These are phyloP conservation scores for Dyspetes luteomarginatus DNA, from an alignment of 2,888 invertebrate species.

Conservation along the genomic window DNA sequence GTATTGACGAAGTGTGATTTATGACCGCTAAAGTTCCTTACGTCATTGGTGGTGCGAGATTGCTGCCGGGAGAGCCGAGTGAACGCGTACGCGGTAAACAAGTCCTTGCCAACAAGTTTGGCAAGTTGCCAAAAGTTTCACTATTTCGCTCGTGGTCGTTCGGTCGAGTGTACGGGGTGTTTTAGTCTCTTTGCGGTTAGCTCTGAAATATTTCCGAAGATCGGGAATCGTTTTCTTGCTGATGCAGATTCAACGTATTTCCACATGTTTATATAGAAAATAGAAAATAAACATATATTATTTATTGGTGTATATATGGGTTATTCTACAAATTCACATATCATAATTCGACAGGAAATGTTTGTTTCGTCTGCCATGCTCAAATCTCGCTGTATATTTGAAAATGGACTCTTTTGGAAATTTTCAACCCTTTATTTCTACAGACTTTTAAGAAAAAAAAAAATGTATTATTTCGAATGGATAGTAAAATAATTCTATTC, in stretches of 20 bases:
- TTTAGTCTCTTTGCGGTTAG: constrained; percentile 8
- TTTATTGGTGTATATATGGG: too few relatives aligned
- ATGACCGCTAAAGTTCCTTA: constrained; percentile 70
- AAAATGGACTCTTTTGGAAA: too few relatives aligned
- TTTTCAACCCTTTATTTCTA: too few relatives aligned
- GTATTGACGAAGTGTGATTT: constrained; percentile 39
- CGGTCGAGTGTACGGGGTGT: constrained; percentile 18
- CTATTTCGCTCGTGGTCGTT: constrained; percentile 63
- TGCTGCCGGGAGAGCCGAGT: constrained; percentile 43
- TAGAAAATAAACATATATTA: too few relatives aligned
- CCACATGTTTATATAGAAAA: too few relatives aligned
- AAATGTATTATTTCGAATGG: too few relatives aligned
- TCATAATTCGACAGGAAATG: too few relatives aligned
- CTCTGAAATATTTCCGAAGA: constrained; percentile 14
- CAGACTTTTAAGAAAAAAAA: too few relatives aligned
- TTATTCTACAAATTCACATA: too few relatives aligned
- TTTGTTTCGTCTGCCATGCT: too few relatives aligned
- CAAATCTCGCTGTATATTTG: too few relatives aligned
- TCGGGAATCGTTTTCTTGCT: constrained; percentile 6
- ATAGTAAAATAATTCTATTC: too few relatives aligned
- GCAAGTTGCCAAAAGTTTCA: constrained; percentile 66
- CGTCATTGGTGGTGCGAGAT: constrained; percentile 69
- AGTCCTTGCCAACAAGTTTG: constrained; percentile 71
- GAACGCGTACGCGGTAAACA: constrained; percentile 75
- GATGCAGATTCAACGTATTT: not conserved